phyloP scores from a whole-genome alignment of 2,113 vertebrate species.

The Odontesthes bonariensis region DNA sequence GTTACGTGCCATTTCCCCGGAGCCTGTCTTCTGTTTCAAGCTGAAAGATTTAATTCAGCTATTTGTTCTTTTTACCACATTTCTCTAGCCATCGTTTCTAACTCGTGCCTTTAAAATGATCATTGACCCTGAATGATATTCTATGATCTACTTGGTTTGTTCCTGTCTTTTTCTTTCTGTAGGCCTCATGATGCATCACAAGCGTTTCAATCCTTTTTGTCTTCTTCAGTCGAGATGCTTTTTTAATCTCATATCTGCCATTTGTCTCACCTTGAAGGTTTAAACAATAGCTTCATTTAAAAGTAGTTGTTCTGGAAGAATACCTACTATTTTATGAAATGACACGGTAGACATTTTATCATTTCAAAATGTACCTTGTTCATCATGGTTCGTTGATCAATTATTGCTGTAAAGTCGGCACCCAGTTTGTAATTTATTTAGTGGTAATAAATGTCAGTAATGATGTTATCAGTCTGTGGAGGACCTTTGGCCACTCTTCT shows the following conservation, averaged over 20 bases:
- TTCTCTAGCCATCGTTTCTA: conserved; percentile 2
- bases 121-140: neutral
- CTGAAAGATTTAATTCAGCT: conserved; percentile 57
- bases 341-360: too few species aligned
- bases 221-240: neutral
- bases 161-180: neutral
- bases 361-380: too few species aligned
- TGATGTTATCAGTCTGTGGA: too few species aligned
- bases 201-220: neutral
- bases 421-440: too few species aligned
- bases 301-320: neutral
- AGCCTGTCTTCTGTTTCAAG: conserved; percentile 35
- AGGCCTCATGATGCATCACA: neutral
- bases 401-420: too few species aligned
- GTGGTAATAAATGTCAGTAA: too few species aligned
- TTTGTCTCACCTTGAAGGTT: conserved; percentile 6
- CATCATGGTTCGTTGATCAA: too few species aligned
- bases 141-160: neutral
- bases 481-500: too few species aligned
- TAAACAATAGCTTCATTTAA: conserved; percentile 19
- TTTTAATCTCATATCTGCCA: conserved; percentile 30
- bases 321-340: too few species aligned
- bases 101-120: neutral
- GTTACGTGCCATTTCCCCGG: conserved; percentile 14
- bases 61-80: conserved; percentile 36